Evolutionary conservation across 2,797 vertebrate genomes (phyloP).

Genomic region (Holocentrus rufus): DNA sequence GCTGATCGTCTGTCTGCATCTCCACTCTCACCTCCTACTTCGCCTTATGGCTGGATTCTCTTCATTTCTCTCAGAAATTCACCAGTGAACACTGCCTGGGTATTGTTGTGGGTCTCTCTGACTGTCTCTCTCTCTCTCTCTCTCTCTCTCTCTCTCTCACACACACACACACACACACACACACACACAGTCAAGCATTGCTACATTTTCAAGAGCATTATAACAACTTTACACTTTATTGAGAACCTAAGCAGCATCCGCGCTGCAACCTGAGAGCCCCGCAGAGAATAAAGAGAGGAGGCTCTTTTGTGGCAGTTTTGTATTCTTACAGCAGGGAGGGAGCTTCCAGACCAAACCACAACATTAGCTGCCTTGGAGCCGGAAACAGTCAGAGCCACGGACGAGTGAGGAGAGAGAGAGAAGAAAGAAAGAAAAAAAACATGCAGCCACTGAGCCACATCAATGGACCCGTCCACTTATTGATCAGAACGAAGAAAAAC

Average conservation of each 20-base stretch:
- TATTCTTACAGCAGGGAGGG: conserved; percentile 13
- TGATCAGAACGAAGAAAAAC: neutral
- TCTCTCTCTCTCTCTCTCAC: neutral
- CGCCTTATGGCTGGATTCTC: conserved; percentile 3
- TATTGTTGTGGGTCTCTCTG: neutral
- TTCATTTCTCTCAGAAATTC: conserved; percentile 10
- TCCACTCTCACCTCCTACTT: conserved; percentile 24
- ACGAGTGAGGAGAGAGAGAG: conserved; percentile 12
- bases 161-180: neutral
- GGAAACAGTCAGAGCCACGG: conserved; percentile 27
- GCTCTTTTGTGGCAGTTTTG: neutral
- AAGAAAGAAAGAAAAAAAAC: neutral
- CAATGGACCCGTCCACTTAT: conserved; percentile 15
- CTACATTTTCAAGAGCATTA: neutral
- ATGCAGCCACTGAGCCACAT: neutral
- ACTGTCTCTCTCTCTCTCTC: neutral
- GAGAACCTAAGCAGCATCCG: neutral
- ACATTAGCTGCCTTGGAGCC: conserved; percentile 19
- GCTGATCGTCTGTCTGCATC: neutral
- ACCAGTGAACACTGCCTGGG: neutral
- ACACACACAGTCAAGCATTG: neutral
- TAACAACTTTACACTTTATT: neutral
- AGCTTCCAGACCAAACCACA: conserved; percentile 31
- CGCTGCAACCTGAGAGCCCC: conserved; percentile 16
- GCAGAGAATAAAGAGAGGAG: neutral